Percentiles rank a stretch among this genome's conserved stretches.
Evolutionary conservation across 1,140 invertebrate genomes (phyloP).

Genomic region (Hyphantria cunea): DNA sequence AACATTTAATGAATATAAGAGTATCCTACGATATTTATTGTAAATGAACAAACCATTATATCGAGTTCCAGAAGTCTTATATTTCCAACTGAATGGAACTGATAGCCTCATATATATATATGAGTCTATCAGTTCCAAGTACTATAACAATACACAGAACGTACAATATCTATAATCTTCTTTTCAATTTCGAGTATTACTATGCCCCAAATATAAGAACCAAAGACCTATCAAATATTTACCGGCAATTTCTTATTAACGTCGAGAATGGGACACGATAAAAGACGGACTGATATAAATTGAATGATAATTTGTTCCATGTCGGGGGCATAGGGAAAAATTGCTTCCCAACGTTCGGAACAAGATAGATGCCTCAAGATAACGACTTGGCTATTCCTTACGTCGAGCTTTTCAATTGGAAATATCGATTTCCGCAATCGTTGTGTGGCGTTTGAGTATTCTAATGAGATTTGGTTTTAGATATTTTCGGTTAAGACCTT

Average conservation of each 20-base stretch:
- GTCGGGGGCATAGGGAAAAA: slow-evolving; percentile 58
- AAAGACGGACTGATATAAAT: slow-evolving; percentile 39
- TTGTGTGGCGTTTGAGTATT: slow-evolving; percentile 14
- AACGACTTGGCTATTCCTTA: slow-evolving; percentile 36
- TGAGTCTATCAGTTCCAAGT: no score
- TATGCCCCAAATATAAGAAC: slow-evolving; percentile 7
- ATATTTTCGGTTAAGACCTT: neutral
- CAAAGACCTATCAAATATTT: slow-evolving; percentile 20
- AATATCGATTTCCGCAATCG: slow-evolving; percentile 34
- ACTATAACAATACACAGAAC: no score
- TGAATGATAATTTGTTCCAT: slow-evolving; percentile 65
- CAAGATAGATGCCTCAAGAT: slow-evolving; percentile 45
- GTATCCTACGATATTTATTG: no score
- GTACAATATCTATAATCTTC: no score
- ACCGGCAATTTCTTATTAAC: slow-evolving; percentile 26
- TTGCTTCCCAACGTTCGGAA: slow-evolving; percentile 40
- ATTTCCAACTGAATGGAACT: no score
- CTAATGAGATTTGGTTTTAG: slow-evolving; percentile 2
- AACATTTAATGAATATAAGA: no score
- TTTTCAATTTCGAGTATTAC: no score
- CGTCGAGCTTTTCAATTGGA: slow-evolving; percentile 44
- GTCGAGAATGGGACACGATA: slow-evolving; percentile 27
- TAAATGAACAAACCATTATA: no score
- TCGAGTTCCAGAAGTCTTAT: no score
- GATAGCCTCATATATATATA: no score